These are phyloP conservation scores for Nomada fucata DNA, from an alignment of 2,888 invertebrate genomes.

Conservation along the genomic window DNA sequence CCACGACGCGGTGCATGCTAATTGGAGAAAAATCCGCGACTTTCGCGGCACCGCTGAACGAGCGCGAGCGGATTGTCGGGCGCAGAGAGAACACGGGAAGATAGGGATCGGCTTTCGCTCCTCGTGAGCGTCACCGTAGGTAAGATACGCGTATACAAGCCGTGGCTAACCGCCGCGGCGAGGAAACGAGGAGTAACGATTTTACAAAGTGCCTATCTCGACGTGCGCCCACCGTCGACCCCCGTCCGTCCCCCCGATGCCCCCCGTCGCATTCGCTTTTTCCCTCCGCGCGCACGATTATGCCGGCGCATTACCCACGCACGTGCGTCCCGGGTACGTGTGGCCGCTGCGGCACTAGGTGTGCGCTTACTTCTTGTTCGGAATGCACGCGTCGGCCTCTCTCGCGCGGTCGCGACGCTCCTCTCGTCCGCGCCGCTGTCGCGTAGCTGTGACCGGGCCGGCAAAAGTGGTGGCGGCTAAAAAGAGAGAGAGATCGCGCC, in stretches of 20 bases:
- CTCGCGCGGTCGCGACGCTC: background rate
- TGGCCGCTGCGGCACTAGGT: slow-evolving; percentile 23
- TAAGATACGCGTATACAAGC: slow-evolving; percentile 66
- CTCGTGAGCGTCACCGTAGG: slow-evolving; percentile 75
- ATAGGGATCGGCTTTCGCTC: slow-evolving; percentile 76
- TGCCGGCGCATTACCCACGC: slow-evolving; percentile 67
- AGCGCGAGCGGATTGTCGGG: slow-evolving; percentile 65
- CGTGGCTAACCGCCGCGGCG: slow-evolving; percentile 60
- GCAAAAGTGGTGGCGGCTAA: background rate
- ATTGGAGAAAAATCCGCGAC: slow-evolving; percentile 76
- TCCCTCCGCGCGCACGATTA: slow-evolving; percentile 62
- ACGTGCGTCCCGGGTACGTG: slow-evolving; percentile 53
- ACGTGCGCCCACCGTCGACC: slow-evolving; percentile 25
- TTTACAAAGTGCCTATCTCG: slow-evolving; percentile 72
- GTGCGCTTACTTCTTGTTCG: slow-evolving; percentile 45
- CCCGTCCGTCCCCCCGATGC: slow-evolving; percentile 1
- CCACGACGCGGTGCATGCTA: slow-evolving; percentile 74
- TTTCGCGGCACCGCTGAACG: slow-evolving; percentile 46
- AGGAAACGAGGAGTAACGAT: slow-evolving; percentile 73
- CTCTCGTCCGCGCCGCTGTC: background rate
- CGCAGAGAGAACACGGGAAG: slow-evolving; percentile 71
- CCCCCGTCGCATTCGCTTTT: slow-evolving; percentile 51
- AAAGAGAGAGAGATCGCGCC: slow-evolving; percentile 13
- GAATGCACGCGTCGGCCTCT: slow-evolving; percentile 36
- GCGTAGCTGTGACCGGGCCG: background rate